A percentile compares a stretch with the other conserved stretches of the same genome.
phyloP scores from a whole-genome alignment of 2,888 invertebrate genomes.

The Lasius fuliginosus region DNA sequence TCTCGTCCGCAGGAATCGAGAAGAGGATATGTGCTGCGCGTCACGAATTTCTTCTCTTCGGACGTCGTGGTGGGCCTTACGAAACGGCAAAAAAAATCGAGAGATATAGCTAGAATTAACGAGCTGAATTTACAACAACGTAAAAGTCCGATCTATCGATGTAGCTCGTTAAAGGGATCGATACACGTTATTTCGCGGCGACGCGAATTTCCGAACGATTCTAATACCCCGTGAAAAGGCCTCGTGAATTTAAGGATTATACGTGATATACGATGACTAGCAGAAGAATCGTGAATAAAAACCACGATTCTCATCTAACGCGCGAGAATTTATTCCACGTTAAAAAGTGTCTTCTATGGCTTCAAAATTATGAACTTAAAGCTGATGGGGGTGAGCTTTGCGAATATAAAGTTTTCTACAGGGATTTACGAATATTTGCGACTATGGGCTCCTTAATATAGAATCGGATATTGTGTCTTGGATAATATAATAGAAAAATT shows the following conservation, averaged over 20 bases:
- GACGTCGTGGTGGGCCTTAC: slow-evolving; percentile 25
- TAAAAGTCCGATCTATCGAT: slow-evolving; percentile 63
- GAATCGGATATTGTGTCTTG: background rate
- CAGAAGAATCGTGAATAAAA: background rate
- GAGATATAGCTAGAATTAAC: slow-evolving; percentile 59
- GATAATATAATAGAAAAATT: slow-evolving; percentile 4
- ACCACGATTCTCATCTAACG: background rate
- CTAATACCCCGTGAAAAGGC: slow-evolving; percentile 12
- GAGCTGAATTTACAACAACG: slow-evolving; percentile 68
- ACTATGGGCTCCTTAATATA: background rate
- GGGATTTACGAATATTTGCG: slow-evolving; percentile 28
- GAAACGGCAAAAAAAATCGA: slow-evolving; percentile 18
- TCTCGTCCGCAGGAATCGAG: slow-evolving; percentile 37
- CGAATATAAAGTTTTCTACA: background rate
- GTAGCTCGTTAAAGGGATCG: slow-evolving; percentile 62
- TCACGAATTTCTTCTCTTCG: slow-evolving; percentile 47
- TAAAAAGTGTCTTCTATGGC: background rate
- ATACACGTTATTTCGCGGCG: slow-evolving; percentile 18
- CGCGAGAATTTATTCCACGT: background rate
- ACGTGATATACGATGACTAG: slow-evolving; percentile 33
- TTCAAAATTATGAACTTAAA: slow-evolving; percentile 30
- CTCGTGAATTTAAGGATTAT: slow-evolving; percentile 28
- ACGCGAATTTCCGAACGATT: slow-evolving; percentile 22
- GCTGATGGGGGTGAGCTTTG: background rate
- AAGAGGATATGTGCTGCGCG: slow-evolving; percentile 31